Base-by-base conservation (phyloP, 2,113 vertebrate genomes). In the Phasianus colchicus region DNA sequence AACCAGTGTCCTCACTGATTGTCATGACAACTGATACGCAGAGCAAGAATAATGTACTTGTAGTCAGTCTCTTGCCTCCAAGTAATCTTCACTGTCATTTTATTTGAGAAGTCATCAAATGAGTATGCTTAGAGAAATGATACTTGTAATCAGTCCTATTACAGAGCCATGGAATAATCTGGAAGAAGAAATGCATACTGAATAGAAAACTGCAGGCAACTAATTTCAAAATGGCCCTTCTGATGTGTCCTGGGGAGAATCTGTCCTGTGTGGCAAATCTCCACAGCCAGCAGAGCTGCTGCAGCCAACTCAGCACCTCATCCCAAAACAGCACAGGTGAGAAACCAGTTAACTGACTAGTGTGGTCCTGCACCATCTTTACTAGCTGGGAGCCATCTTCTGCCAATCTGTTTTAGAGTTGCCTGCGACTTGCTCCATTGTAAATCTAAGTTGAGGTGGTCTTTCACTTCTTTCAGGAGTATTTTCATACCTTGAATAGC, bases 41-140 rank as follows among this genome's bases (percentile, higher is more conserved):
- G 14, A 42, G 47, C 77, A 73, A 74, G 43, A 89, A 86, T 34
- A 61, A 67, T 13, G 34, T 69, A n/a, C 7, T 58, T 66, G 30
- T 71, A 47, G 52, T 88, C 45, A 7, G 69, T 94, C 64, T 64
- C 86, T 66, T 81, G 75, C 71, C 45, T 91, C 70, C 52, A 86
- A 92, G 78, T 76, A 48, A 96, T 95, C 72, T 91, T 65, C 77
- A 65, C 34, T 87, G 85, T 88, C 73, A 43, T 78, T 96, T 92
- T 43, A 75, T 74, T 65, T 88, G 78, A 83, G 95, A 93, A 89
- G 40, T 81, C 79, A 95, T 88, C 58, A 83, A 89, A 92, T 92
- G 5, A 74, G 21, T 92, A 38, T 45, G 63, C 90, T 92, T 96
- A 92, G 64, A 87, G 74, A 91, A 86, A 65, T 74, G 91, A 72